phyloP scores from a whole-genome alignment of 2,797 vertebrate species.

The Scolopax bukidnonensis region DNA sequence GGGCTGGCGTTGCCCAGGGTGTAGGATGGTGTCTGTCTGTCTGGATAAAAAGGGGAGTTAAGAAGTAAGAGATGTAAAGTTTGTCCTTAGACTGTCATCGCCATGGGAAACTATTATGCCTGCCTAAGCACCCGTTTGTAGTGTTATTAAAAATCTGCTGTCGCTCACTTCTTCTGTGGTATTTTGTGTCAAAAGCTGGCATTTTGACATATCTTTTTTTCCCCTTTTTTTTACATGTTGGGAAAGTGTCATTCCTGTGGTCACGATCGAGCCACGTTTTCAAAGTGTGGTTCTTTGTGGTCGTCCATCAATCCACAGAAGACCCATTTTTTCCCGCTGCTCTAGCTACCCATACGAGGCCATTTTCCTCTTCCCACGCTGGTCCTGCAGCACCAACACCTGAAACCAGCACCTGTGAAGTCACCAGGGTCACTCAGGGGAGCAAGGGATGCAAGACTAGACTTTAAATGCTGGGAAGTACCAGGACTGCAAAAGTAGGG shows the following conservation, averaged over 20 bases:
- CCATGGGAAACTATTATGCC: background rate
- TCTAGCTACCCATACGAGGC: background rate
- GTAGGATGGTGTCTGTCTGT: background rate
- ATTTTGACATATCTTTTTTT: background rate
- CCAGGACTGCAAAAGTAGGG: background rate
- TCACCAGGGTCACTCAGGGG: background rate
- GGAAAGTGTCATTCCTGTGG: background rate
- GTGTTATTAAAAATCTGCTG: background rate
- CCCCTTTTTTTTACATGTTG: background rate
- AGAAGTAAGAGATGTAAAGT: background rate
- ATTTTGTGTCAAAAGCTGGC: conserved; percentile 8
- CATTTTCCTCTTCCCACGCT: background rate
- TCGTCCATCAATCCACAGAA: background rate
- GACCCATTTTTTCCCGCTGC: conserved; percentile 24
- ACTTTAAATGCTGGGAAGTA: background rate
- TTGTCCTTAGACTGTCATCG: background rate
- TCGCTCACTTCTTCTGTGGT: background rate
- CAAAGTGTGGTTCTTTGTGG: background rate
- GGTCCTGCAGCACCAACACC: background rate
- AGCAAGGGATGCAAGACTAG: background rate
- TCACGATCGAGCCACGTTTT: background rate
- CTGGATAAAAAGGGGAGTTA: background rate
- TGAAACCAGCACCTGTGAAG: background rate
- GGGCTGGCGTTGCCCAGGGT: background rate
- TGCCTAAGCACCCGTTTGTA: background rate